A percentile compares a stretch with the other conserved stretches of the same genome.
Evolutionary conservation across 2,888 invertebrate genomes (phyloP).

Genomic region (Apocheima hispidaria): DNA sequence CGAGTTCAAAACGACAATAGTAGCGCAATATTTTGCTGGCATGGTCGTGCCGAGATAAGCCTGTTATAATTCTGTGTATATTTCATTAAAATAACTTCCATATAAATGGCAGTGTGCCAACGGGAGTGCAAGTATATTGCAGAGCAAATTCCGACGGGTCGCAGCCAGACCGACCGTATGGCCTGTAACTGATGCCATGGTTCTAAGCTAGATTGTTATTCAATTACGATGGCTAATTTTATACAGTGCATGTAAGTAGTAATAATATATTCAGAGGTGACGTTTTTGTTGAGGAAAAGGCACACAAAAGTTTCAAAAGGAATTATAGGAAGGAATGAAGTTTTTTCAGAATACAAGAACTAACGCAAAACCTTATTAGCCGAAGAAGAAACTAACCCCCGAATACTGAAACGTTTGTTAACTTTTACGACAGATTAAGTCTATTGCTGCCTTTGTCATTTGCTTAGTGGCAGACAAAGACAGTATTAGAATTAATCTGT

Average conservation of each 20-base stretch:
- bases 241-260: background rate
- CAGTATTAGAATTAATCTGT: too few relatives aligned
- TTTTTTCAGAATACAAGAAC: too few relatives aligned
- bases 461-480: too few relatives aligned
- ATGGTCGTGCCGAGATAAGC: conserved; percentile 46
- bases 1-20: conserved; percentile 38
- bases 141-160: conserved; percentile 30
- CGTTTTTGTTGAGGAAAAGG: background rate
- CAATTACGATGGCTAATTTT: conserved; percentile 1
- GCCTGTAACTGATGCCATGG: conserved; percentile 9
- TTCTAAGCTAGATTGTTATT: conserved; percentile 22
- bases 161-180: conserved; percentile 13
- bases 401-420: too few relatives aligned
- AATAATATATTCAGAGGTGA: background rate
- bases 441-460: too few relatives aligned
- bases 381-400: too few relatives aligned
- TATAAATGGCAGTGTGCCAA: conserved; percentile 46
- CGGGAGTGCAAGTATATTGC: conserved; percentile 42
- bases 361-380: too few relatives aligned
- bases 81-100: conserved; percentile 48
- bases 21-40: conserved; percentile 44
- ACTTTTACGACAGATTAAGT: too few relatives aligned
- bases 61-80: conserved; percentile 46
- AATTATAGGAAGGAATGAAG: too few relatives aligned
- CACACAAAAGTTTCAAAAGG: background rate